phyloP scores from a whole-genome alignment of 2,888 invertebrate species.

The Tetanocera ferruginea region DNA sequence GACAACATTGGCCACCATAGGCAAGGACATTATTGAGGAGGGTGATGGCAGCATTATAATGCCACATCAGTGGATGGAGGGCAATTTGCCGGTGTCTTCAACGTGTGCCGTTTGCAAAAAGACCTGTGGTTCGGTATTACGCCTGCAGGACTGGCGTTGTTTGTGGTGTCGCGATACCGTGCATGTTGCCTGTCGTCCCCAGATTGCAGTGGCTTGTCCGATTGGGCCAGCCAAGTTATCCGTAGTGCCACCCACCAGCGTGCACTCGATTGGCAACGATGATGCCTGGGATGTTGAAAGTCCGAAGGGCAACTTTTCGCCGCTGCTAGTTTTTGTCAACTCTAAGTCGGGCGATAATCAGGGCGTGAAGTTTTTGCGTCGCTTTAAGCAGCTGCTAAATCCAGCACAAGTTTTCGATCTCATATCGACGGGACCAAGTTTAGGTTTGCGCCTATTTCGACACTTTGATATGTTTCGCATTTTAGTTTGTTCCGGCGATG shows the following conservation, averaged over 20 bases:
- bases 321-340: constrained; percentile 96
- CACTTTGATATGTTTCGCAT: constrained; percentile 97
- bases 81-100: constrained; percentile 94
- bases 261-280: constrained; percentile 90
- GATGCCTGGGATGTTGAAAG: constrained; percentile 93
- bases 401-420: constrained; percentile 98
- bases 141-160: constrained; percentile 96
- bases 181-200: constrained; percentile 91
- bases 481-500: constrained; percentile 97
- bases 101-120: constrained; percentile 95
- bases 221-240: constrained; percentile 91
- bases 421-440: constrained; percentile 88
- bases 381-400: constrained; percentile 95
- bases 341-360: constrained; percentile 99
- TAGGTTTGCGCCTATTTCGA: constrained; percentile 87
- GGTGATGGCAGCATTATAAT: constrained; percentile 91
- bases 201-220: constrained; percentile 83
- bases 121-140: constrained; percentile 95
- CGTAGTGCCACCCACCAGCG: constrained; percentile 92
- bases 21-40: constrained; percentile 95
- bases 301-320: constrained; percentile 74
- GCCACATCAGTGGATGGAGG: constrained; percentile 99
- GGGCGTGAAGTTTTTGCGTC: constrained; percentile 93
- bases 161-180: constrained; percentile 95
- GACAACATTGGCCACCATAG: constrained; percentile 95